Evolutionary conservation across 2,797 vertebrate genomes (phyloP).

Genomic region (Hyperoplus immaculatus): DNA sequence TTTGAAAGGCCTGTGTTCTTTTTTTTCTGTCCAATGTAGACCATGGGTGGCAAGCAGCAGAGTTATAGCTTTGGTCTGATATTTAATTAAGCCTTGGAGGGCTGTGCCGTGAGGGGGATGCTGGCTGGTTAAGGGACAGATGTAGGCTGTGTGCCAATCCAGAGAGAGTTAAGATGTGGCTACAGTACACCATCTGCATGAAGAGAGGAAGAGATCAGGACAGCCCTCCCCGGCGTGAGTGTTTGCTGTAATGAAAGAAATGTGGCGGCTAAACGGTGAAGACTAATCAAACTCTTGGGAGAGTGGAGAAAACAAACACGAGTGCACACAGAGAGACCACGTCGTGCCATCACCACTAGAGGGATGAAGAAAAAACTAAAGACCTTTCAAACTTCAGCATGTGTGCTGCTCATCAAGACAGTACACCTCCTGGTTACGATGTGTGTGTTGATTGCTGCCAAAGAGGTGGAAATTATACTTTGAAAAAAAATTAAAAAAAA

Average conservation of each 20-base stretch:
- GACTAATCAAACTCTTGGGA: constrained; percentile 74
- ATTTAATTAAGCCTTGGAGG: constrained; percentile 78
- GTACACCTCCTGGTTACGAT: constrained; percentile 2
- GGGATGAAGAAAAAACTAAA: neutral
- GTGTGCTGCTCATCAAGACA: constrained; percentile 30
- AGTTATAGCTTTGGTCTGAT: constrained; percentile 69
- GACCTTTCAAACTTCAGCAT: constrained; percentile 31
- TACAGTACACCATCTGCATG: constrained; percentile 57
- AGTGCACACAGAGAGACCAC: constrained; percentile 7
- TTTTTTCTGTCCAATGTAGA: constrained; percentile 33
- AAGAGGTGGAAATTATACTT: constrained; percentile 16
- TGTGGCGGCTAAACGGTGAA: constrained; percentile 59
- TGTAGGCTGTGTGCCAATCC: constrained; percentile 58
- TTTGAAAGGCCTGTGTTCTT: constrained; percentile 39
- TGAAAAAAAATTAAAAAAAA: neutral
- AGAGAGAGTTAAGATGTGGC: constrained; percentile 53
- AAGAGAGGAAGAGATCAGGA: constrained; percentile 52
- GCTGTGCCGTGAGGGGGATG: constrained; percentile 51
- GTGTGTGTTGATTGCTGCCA: constrained; percentile 22
- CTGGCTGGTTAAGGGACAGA: constrained; percentile 64
- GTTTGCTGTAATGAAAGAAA: constrained; percentile 68
- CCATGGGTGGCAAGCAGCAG: constrained; percentile 56
- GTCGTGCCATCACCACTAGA: constrained; percentile 13
- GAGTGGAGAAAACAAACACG: constrained; percentile 54
- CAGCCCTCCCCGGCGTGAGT: constrained; percentile 42